These are phyloP conservation scores for Oithona nana DNA, from an alignment of 2,888 invertebrate genomes.

Conservation along the genomic window DNA sequence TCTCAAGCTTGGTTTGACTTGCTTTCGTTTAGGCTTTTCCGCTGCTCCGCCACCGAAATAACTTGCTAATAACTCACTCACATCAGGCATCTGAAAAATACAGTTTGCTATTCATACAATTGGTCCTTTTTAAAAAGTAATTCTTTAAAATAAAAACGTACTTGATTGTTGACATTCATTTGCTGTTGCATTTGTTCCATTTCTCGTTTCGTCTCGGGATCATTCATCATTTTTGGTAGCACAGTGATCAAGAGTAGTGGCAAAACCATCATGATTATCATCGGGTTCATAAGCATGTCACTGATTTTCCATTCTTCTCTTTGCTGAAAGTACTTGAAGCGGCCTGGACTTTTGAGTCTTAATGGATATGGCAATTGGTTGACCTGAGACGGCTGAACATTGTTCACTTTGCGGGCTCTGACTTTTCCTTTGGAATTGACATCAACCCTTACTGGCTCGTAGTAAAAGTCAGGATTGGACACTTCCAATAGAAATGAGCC, in stretches of 20 bases:
- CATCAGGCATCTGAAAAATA: constrained; percentile 52
- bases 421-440: constrained; percentile 94
- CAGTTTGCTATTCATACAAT: too few species aligned
- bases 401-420: constrained; percentile 79
- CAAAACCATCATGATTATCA: constrained; percentile 85
- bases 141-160: neutral
- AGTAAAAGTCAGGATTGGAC: constrained; percentile 68
- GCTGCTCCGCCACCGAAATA: constrained; percentile 52
- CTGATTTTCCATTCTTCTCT: constrained; percentile 92
- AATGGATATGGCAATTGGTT: constrained; percentile 73
- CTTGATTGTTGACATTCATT: constrained; percentile 32
- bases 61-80: constrained; percentile 82
- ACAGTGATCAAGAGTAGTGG: constrained; percentile 76
- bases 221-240: constrained; percentile 82
- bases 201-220: constrained; percentile 34
- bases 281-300: constrained; percentile 48
- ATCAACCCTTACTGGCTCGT: constrained; percentile 86
- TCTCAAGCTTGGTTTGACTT: neutral
- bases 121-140: too few species aligned
- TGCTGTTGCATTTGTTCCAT: constrained; percentile 63
- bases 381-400: constrained; percentile 74
- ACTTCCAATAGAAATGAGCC: constrained; percentile 90
- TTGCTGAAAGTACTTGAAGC: constrained; percentile 69
- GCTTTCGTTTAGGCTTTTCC: constrained; percentile 15
- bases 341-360: constrained; percentile 60